Evolutionary conservation across 2,888 invertebrate genomes (phyloP), one percentile per base, ranked within the genome.

Genomic region (Tinea trinotella): DNA sequence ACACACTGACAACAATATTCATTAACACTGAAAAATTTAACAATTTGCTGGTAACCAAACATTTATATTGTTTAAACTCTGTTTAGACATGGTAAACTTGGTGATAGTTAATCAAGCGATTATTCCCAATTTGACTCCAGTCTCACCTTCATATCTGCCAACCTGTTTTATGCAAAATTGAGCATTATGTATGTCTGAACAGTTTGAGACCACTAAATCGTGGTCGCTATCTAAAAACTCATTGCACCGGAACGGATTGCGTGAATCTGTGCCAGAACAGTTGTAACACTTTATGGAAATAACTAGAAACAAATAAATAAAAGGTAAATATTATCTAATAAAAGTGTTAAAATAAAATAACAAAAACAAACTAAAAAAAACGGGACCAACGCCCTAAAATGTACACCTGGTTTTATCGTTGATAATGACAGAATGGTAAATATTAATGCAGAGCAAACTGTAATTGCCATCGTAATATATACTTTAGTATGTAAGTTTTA

Each of bases 141-240:
- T 59, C 78, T 87, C 87, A 94, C 94, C 96, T 92, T 95, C 95
- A 66, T 89, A 95, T 69, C 97, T 90, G 59, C 98, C 98, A 57
- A 95, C 93, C 67, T 95, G 94, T 87, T 98, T 98, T 62, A 98
- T 90, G 78, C 98, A 98, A 76, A 91, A 98, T 66, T 91, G 89
- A 12, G 97, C 96, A 60, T 90, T 91, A 71, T 94, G 94, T 57
- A 97, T 93, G 56, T 88, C 84, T 60, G 91, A 90, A 77, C 97
- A 97, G 64, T 92, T 88, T 62, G 87, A 88, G 54, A 91, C 90
- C 65, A 80, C 68, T 62, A 96, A 87, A 67, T 91, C 90, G 64
- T 88, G 88, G 70, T 90, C 88, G 62, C 83, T 87, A 56, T 89
- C 87, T 68, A 94, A 86, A 88, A 89, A 92, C 71, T 96, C 93